phyloP scores from a whole-genome alignment of 2,113 vertebrate species.

The Indri indri region DNA sequence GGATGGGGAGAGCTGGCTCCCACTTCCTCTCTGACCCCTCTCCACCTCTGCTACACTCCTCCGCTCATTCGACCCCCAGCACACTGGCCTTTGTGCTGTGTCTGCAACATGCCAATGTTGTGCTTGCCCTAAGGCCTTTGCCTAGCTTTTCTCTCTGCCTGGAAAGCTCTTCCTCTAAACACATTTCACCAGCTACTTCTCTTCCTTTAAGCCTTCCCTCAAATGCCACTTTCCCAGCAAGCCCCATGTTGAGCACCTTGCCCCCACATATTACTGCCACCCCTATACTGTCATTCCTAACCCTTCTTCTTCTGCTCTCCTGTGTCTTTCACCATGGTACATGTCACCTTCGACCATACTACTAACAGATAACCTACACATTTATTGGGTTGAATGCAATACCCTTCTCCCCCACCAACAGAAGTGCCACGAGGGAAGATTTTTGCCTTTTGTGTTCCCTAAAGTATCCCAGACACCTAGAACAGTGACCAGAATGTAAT shows the following conservation, averaged over 20 bases:
- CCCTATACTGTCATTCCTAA: fast-evolving
- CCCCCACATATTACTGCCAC: fast-evolving
- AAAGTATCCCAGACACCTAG: background rate
- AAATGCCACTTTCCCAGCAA: background rate
- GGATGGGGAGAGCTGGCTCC: fast-evolving
- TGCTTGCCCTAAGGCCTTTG: background rate
- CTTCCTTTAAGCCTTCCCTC: background rate
- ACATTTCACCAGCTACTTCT: background rate
- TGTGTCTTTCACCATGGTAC: fast-evolving
- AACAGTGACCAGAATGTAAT: background rate
- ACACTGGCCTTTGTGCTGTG: background rate
- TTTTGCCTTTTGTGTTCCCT: background rate
- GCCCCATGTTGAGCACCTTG: background rate
- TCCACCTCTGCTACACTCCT: fast-evolving
- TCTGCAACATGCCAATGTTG: background rate
- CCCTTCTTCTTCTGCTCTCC: background rate
- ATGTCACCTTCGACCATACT: too few species aligned
- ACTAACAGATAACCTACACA: background rate
- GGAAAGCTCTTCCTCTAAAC: background rate
- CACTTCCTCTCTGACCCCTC: background rate
- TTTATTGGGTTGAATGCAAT: background rate
- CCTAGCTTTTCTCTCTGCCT: background rate
- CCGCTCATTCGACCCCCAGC: too few species aligned
- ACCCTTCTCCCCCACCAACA: background rate
- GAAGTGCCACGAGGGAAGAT: background rate